phyloP scores from a whole-genome alignment of 1,140 invertebrate genomes.

The Orchesella cincta region DNA sequence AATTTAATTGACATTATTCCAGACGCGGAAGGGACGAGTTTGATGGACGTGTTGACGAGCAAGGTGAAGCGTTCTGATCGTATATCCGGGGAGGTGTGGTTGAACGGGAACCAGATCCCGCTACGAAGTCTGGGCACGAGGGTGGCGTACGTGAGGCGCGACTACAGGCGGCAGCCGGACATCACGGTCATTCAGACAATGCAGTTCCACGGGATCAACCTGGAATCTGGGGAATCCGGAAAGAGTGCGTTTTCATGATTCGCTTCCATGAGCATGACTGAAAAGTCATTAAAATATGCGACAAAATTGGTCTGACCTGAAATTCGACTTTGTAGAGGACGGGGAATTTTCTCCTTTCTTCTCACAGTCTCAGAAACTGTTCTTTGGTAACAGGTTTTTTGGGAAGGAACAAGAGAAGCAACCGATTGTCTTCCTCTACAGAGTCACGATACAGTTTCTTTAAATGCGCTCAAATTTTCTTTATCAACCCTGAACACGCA shows the following conservation, averaged over 20 bases:
- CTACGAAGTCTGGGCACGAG: conserved; percentile 66
- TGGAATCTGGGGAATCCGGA: neutral
- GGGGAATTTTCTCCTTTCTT: conserved; percentile 80
- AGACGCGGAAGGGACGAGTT: conserved; percentile 73
- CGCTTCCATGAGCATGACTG: too few relatives aligned
- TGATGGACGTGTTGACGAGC: conserved; percentile 76
- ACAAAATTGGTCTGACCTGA: too few relatives aligned
- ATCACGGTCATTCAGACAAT: conserved; percentile 62
- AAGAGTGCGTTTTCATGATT: too few relatives aligned
- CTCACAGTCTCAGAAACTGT: conserved; percentile 79
- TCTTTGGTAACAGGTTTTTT: conserved; percentile 73
- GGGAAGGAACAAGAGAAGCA: conserved; percentile 68
- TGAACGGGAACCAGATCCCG: conserved; percentile 81
- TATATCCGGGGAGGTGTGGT: conserved; percentile 71
- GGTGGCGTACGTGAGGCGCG: conserved; percentile 55
- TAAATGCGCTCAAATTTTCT: too few relatives aligned
- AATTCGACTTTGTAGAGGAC: conserved; percentile 85
- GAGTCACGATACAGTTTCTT: too few relatives aligned
- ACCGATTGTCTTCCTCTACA: conserved; percentile 72
- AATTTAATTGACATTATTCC: too few relatives aligned
- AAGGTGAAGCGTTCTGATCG: conserved; percentile 59
- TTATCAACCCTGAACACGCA: conserved; percentile 87
- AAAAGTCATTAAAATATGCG: too few relatives aligned
- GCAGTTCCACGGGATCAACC: conserved; percentile 53
- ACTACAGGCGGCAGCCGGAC: conserved; percentile 53